phyloP scores from a whole-genome alignment of 2,113 vertebrate species.

The Globicephala melas region DNA sequence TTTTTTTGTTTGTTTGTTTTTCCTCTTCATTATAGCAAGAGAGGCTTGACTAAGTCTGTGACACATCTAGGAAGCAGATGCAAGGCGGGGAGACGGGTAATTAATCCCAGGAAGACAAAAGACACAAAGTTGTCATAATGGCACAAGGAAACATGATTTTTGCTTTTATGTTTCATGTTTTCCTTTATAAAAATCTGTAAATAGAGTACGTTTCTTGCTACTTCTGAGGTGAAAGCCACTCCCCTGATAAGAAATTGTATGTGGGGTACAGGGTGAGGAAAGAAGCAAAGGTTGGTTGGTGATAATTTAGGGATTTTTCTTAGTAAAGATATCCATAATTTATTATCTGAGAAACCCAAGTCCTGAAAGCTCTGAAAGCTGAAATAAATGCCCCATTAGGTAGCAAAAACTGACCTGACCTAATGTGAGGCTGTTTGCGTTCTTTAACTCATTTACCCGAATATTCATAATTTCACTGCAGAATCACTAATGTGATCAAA shows the following conservation, averaged over 20 bases:
- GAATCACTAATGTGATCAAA: not conserved
- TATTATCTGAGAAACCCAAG: not conserved
- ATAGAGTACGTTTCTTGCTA: not conserved
- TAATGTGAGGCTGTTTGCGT: not conserved
- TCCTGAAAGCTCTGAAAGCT: not conserved
- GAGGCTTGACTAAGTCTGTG: conserved; percentile 17
- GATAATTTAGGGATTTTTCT: not conserved
- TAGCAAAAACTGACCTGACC: not conserved
- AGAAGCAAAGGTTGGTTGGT: not conserved
- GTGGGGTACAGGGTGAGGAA: accelerated
- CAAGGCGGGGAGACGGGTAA: not conserved
- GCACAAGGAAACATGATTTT: not conserved
- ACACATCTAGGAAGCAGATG: not conserved
- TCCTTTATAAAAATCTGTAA: not conserved
- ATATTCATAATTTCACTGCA: not conserved
- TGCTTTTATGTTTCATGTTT: not conserved
- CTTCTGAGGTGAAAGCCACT: not conserved
- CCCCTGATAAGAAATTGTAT: not conserved
- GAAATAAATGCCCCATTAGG: not conserved
- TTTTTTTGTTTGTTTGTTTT: conserved; percentile 44
- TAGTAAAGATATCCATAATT: not conserved
- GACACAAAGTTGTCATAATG: conserved; percentile 8
- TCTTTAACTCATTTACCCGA: not conserved
- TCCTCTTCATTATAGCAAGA: conserved; percentile 2
- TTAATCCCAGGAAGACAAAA: conserved; percentile 32